Evolutionary conservation across 2,888 invertebrate genomes (phyloP).

Genomic region (Proisotoma minuta): DNA sequence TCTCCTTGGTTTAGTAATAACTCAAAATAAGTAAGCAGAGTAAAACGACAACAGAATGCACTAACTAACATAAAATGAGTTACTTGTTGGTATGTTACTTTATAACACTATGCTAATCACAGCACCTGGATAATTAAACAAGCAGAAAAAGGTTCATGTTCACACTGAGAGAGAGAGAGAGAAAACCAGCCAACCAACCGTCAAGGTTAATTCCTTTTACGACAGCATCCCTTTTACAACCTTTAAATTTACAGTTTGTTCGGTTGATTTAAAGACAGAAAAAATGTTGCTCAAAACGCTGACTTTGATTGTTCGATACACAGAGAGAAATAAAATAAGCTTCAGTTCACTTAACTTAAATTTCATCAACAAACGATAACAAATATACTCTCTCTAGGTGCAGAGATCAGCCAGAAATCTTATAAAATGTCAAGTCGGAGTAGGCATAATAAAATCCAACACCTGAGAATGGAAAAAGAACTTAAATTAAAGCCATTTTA

Average conservation of each 20-base stretch:
- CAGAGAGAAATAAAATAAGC: neutral
- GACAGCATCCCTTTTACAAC: conserved; percentile 33
- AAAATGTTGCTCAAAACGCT: neutral
- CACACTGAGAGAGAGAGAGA: conserved; percentile 7
- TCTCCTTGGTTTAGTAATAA: conserved; percentile 7
- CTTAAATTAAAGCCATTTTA: neutral
- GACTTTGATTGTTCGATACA: conserved; percentile 1
- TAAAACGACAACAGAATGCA: conserved; percentile 5
- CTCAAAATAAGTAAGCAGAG: conserved; percentile 4
- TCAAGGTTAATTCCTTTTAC: conserved; percentile 47
- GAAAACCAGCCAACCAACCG: conserved; percentile 16
- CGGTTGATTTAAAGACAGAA: neutral
- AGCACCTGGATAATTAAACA: conserved; percentile 48
- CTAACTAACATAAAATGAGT: conserved; percentile 6
- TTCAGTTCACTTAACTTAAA: neutral
- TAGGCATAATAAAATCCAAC: conserved; percentile 34
- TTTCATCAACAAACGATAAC: conserved; percentile 1
- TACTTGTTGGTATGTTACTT: conserved; percentile 3
- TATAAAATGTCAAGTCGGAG: conserved; percentile 37
- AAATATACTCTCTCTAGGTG: neutral
- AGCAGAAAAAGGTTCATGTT: conserved; percentile 42
- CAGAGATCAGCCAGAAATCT: neutral
- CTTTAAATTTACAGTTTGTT: conserved; percentile 13
- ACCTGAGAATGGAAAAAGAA: conserved; percentile 4
- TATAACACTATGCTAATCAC: conserved; percentile 40